Conservation (phyloP, 2,113 vertebrate species). For the Indicator maculatus region DNA sequence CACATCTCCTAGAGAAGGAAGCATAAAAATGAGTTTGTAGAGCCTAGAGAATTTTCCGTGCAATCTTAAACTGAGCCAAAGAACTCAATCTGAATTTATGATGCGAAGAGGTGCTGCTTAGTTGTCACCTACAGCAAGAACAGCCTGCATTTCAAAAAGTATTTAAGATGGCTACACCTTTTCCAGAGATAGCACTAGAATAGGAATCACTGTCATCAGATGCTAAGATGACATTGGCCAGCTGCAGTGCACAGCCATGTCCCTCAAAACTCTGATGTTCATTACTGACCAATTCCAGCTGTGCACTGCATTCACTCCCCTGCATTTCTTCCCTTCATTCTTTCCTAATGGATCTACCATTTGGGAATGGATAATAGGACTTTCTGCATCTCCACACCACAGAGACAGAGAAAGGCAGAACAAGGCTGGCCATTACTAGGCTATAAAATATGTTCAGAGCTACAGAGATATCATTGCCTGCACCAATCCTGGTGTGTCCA, state of each 20-base stretch:
- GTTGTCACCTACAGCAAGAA: neutral
- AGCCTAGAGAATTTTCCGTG: neutral
- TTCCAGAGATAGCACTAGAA: neutral
- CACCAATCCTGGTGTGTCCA: neutral
- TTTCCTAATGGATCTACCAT: neutral
- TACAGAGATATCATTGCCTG: neutral
- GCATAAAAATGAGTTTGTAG: neutral
- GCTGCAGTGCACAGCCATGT: neutral
- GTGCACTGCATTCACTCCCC: neutral
- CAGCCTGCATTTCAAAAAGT: neutral
- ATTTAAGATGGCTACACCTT: neutral
- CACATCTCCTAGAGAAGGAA: neutral
- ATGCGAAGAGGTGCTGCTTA: neutral
- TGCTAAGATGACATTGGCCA: neutral
- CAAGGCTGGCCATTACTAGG: neutral
- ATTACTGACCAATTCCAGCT: neutral
- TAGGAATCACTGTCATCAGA: neutral
- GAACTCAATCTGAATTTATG: neutral
- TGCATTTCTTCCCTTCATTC: neutral
- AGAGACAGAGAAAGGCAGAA: neutral
- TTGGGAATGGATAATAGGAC: neutral
- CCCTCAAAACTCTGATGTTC: neutral
- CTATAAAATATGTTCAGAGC: neutral
- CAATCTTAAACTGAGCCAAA: neutral
- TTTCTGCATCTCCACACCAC: neutral